Evolutionary conservation across 2,888 invertebrate species (phyloP).

Genomic region (Epistrophe eligans): DNA sequence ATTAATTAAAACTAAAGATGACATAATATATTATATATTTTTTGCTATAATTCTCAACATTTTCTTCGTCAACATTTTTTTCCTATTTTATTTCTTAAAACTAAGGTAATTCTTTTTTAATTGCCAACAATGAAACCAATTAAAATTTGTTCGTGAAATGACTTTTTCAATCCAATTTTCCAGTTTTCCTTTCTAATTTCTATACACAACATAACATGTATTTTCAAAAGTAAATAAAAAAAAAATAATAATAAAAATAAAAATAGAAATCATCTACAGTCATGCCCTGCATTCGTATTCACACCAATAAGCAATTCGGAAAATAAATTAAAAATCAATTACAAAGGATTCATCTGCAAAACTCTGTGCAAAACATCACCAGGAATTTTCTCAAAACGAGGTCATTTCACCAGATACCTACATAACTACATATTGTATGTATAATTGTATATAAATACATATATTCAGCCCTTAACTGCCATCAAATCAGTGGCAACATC

Average conservation of each 20-base stretch:
- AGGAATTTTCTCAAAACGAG: conserved; percentile 43
- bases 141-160: conserved; percentile 49
- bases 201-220: conserved; percentile 13
- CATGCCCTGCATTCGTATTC: conserved; percentile 18
- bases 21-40: too few relatives aligned
- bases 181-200: conserved; percentile 18
- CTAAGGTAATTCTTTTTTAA: conserved; percentile 27
- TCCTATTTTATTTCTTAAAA: background rate
- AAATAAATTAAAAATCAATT: conserved; percentile 71
- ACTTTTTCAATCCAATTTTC: conserved; percentile 33
- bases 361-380: conserved; percentile 35
- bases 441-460: background rate
- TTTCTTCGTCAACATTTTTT: background rate
- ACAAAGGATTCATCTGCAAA: conserved; percentile 44
- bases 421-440: too few relatives aligned
- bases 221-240: background rate
- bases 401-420: conserved; percentile 45
- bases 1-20: too few relatives aligned
- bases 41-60: background rate
- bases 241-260: background rate
- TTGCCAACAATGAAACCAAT: conserved; percentile 55
- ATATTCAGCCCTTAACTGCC: conserved; percentile 54
- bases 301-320: conserved; percentile 50
- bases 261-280: conserved; percentile 26
- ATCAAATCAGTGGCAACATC: conserved; percentile 35